These are phyloP conservation scores for Lamproptera curius DNA, from an alignment of 2,888 invertebrate genomes.

Conservation along the genomic window DNA sequence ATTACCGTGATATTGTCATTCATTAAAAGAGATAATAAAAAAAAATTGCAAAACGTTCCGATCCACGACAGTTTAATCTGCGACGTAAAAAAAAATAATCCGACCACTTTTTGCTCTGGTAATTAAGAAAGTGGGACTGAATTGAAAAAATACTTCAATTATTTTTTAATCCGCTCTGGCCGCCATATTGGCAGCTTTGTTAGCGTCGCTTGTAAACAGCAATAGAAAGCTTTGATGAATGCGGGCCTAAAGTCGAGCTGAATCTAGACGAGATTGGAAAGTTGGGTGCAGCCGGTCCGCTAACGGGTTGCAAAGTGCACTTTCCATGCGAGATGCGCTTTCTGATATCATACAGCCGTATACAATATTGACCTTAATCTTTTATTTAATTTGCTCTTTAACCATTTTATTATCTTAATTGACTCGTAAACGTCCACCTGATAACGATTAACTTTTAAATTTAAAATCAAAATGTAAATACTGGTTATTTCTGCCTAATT, in stretches of 20 bases:
- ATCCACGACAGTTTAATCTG: slow-evolving; percentile 6
- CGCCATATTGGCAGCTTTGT: background rate
- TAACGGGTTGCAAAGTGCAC: slow-evolving; percentile 52
- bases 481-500: no score
- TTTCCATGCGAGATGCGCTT: slow-evolving; percentile 65
- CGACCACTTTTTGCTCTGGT: slow-evolving; percentile 7
- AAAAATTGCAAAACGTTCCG: slow-evolving; percentile 1
- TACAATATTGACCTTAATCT: slow-evolving; percentile 42
- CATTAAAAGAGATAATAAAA: slow-evolving; percentile 3
- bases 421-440: no score
- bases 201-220: slow-evolving; percentile 17
- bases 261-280: slow-evolving; percentile 62
- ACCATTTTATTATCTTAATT: no score
- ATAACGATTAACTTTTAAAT: no score
- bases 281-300: slow-evolving; percentile 56
- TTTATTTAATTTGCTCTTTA: no score
- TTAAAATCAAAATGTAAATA: no score
- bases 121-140: slow-evolving; percentile 10
- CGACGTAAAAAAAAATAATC: slow-evolving; percentile 1
- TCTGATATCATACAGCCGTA: slow-evolving; percentile 51
- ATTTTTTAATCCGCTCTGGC: background rate
- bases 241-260: slow-evolving; percentile 34
- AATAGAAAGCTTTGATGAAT: slow-evolving; percentile 62
- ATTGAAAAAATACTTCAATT: slow-evolving; percentile 1
- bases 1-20: slow-evolving; percentile 4